phyloP scores from a whole-genome alignment of 2,113 vertebrate species.

The Salvelinus alpinus region DNA sequence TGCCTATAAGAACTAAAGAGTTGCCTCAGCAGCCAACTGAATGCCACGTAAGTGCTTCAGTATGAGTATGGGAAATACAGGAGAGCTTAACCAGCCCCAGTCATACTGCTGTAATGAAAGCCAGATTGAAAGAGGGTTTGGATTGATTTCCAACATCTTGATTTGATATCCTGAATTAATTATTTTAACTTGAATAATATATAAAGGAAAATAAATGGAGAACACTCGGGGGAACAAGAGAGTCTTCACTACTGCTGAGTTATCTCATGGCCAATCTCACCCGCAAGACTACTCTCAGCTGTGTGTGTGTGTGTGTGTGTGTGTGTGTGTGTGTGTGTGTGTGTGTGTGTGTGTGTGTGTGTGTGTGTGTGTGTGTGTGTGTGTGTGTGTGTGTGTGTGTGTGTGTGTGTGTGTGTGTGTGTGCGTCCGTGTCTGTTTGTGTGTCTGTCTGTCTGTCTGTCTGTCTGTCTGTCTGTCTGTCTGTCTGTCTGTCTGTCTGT shows the following conservation, averaged over 20 bases:
- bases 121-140: constrained; percentile 69
- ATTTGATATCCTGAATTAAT: constrained; percentile 85
- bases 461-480: too few species aligned
- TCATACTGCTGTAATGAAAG: constrained; percentile 69
- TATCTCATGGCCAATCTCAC: constrained; percentile 59
- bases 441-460: too few species aligned
- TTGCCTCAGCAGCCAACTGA: constrained; percentile 58
- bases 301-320: constrained; percentile 12
- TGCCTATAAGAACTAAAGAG: constrained; percentile 53
- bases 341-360: not conserved
- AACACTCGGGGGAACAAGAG: constrained; percentile 66
- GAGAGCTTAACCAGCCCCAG: constrained; percentile 61
- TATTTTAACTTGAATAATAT: constrained; percentile 82
- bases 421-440: too few species aligned
- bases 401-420: too few species aligned
- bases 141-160: constrained; percentile 84
- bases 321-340: constrained; percentile 15
- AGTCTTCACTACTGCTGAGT: constrained; percentile 52
- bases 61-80: constrained; percentile 64
- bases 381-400: too few species aligned
- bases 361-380: too few species aligned
- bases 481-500: too few species aligned
- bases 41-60: constrained; percentile 73
- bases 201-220: constrained; percentile 78
- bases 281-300: constrained; percentile 41